Conservation (phyloP, 2,888 invertebrate species). For the Drosophila picticornis region DNA sequence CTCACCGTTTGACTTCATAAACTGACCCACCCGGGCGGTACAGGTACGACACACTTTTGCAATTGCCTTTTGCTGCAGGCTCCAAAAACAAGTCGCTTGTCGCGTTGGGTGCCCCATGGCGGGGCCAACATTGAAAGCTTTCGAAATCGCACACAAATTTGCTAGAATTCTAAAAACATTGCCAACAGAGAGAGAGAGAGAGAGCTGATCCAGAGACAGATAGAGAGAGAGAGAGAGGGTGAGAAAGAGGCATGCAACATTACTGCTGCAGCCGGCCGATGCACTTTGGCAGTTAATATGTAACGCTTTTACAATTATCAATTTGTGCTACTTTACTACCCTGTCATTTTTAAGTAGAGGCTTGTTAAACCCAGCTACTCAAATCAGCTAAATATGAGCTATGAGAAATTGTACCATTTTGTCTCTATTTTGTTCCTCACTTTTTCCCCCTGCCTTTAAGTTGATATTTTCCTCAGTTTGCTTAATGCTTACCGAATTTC, state of each 20-base stretch:
- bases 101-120: conserved; percentile 8
- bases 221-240: too few relatives aligned
- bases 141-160: conserved; percentile 61
- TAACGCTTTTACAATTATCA: conserved; percentile 42
- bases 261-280: conserved; percentile 16
- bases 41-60: conserved; percentile 44
- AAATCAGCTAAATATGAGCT: not conserved
- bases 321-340: conserved; percentile 33
- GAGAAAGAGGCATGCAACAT: conserved; percentile 23
- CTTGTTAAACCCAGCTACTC: not conserved
- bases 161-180: conserved; percentile 63
- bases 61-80: conserved; percentile 24
- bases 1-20: conserved; percentile 57
- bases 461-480: not conserved
- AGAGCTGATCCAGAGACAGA: not conserved
- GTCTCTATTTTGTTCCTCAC: too few relatives aligned
- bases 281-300: conserved; percentile 69
- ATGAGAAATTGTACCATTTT: too few relatives aligned
- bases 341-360: conserved; percentile 1
- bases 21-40: conserved; percentile 24
- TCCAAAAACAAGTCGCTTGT: conserved; percentile 26
- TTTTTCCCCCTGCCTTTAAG: not conserved
- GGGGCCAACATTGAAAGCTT: conserved; percentile 22
- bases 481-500: not conserved
- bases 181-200: conserved; percentile 16